Conservation (phyloP, 2,888 invertebrate genomes). For the Trissoscelio sp. region DNA sequence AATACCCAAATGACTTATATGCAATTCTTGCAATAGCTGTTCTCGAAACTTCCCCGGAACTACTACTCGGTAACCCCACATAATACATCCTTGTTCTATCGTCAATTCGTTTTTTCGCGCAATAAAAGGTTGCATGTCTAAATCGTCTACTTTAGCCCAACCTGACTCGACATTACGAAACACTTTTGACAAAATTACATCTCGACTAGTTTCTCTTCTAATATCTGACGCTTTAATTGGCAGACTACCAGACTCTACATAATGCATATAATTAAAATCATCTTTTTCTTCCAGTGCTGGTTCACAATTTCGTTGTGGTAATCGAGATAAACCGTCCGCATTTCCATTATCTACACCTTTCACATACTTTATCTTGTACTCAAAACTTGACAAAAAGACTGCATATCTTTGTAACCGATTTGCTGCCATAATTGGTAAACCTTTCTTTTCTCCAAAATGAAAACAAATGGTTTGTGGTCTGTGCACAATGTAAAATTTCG, state of each 20-base stretch:
- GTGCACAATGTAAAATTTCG: slow-evolving; percentile 70
- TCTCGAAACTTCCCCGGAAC: slow-evolving; percentile 5
- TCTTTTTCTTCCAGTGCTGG: background rate
- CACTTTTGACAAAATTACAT: background rate
- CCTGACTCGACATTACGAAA: background rate
- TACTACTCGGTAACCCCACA: slow-evolving; percentile 9
- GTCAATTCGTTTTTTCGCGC: background rate
- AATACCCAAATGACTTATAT: slow-evolving; percentile 70
- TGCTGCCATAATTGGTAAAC: slow-evolving; percentile 76
- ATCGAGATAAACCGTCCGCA: slow-evolving; percentile 66
- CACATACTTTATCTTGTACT: slow-evolving; percentile 69
- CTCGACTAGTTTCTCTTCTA: slow-evolving; percentile 4
- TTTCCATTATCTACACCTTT: slow-evolving; percentile 54
- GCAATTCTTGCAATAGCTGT: slow-evolving; percentile 69
- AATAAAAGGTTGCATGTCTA: background rate
- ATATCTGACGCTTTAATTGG: background rate
- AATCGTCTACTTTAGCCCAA: background rate
- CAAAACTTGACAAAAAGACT: slow-evolving; percentile 61
- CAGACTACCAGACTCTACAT: background rate
- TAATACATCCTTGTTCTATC: background rate
- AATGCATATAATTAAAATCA: background rate
- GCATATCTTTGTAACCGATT: slow-evolving; percentile 76
- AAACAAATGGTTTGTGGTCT: slow-evolving; percentile 71
- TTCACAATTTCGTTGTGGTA: slow-evolving; percentile 39
- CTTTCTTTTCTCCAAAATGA: slow-evolving; percentile 73